Percentiles rank a stretch among this genome's conserved stretches.
Evolutionary conservation across 2,113 vertebrate species (phyloP).

Genomic region (pig (Sus scrofa)): DNA sequence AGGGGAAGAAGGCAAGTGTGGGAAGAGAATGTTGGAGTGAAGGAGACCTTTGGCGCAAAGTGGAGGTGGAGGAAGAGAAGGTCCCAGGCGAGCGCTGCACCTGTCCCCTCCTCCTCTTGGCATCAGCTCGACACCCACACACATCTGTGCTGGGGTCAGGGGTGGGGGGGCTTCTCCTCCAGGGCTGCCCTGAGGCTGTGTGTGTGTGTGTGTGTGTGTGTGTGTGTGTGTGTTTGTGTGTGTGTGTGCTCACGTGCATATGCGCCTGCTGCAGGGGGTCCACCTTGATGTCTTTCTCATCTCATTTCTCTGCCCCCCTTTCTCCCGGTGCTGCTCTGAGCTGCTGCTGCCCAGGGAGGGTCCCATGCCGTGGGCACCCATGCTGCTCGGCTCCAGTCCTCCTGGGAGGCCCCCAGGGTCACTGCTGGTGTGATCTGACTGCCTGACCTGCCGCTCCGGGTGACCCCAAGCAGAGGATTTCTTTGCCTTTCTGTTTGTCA

Average conservation of each 20-base stretch:
- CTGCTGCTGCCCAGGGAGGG: not conserved
- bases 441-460: not conserved
- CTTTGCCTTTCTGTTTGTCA: not conserved
- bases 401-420: not conserved
- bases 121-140: not conserved
- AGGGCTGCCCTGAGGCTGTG: not conserved
- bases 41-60: not conserved
- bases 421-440: not conserved
- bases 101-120: fast-evolving
- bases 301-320: too few species aligned
- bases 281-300: not conserved
- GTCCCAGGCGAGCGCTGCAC: fast-evolving
- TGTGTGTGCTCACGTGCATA: too few species aligned
- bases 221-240: fast-evolving
- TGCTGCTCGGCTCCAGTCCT: not conserved
- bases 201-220: not conserved
- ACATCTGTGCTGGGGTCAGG: not conserved
- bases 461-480: not conserved
- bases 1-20: not conserved
- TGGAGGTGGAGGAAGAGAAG: not conserved
- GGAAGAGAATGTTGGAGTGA: not conserved
- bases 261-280: too few species aligned
- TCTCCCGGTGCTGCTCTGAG: not conserved
- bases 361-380: fast-evolving
- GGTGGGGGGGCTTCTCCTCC: not conserved